Evolutionary conservation across 2,113 vertebrate genomes (phyloP), one percentile per base, ranked within the genome.

Genomic region (Lates calcarifer): DNA sequence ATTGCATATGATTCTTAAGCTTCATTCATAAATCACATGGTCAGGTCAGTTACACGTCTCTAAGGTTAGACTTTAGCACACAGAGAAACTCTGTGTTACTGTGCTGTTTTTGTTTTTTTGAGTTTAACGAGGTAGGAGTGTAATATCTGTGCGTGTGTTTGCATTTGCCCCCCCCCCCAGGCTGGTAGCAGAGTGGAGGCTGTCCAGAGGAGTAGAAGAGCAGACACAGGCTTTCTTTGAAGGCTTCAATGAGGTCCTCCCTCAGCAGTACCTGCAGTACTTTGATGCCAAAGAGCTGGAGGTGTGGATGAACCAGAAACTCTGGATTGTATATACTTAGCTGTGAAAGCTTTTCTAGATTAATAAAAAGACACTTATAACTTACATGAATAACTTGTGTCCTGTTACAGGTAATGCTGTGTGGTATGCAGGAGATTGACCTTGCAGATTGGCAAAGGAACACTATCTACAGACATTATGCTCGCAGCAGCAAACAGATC

Each of bases 401-500:
- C 8, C 22, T 70, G 22, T 33, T 64, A 1, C 68, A 99, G 98
- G 98, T 99, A 62, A 97, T 99, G 94, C 95, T 99, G 24, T 99
- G 98, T 90, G 98, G 98, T 66, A 99, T 99, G 98, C 98, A 99
- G 90, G 98, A 99, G 88, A 99, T 99, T 0, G 98, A 99, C 89
- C 87, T 99, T 58, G 95, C 93, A 60, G 98, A 99, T 92, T 99
- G 98, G 98, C 98, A 99, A 84, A 96, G 96, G 61, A 96, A 96
- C 89, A 94, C 97, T 39, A 99, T 99, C 92, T 99, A 99, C 93
- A 95, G 98, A 88, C 98, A 99, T 92, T 99, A 99, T 0, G 96
- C 97, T 49, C 96, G 97, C 57, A 97, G 95, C 90, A 99, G 97
- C 95, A 99, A 98, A 78, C 98, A 99, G 89, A 99, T 99, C 22